Percentiles rank a stretch among this genome's conserved stretches.
Conservation (phyloP, 2,113 vertebrate species). For the Paratilapia polleni region DNA sequence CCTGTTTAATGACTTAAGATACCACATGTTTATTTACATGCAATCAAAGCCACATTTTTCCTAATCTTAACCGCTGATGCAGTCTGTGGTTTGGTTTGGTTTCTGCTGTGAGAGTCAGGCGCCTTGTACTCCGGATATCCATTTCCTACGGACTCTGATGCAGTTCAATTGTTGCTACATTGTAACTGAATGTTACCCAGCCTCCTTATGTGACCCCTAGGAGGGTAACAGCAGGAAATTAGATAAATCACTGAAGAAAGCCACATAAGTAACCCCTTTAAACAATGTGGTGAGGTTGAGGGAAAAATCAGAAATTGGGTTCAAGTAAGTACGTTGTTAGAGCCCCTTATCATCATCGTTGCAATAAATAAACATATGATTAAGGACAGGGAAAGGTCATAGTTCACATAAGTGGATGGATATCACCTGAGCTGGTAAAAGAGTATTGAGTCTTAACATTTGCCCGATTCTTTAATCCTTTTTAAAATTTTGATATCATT, state of each 20-base stretch:
- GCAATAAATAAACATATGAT: not conserved
- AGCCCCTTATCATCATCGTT: not conserved
- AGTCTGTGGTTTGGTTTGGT: not conserved
- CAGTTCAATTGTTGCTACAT: not conserved
- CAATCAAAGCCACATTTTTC: not conserved
- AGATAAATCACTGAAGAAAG: not conserved
- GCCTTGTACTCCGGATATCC: no score
- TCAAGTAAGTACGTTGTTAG: not conserved
- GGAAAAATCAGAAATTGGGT: not conserved
- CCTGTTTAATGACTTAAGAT: not conserved
- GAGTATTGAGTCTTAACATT: not conserved
- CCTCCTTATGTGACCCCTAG: not conserved
- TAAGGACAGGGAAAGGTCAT: not conserved
- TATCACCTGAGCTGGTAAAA: not conserved
- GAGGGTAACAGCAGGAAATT: not conserved
- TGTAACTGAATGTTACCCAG: not conserved
- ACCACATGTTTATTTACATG: not conserved
- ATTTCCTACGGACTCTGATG: not conserved
- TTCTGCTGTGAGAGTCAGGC: not conserved
- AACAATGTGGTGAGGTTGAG: not conserved
- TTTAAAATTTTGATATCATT: not conserved
- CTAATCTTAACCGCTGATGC: not conserved
- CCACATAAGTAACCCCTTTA: not conserved
- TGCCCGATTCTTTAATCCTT: not conserved
- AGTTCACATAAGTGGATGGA: not conserved